A percentile compares a stretch with the other conserved stretches of the same genome.
These are phyloP conservation scores for Ganaspis brasiliensis DNA, from an alignment of 2,888 invertebrate species.

Conservation along the genomic window DNA sequence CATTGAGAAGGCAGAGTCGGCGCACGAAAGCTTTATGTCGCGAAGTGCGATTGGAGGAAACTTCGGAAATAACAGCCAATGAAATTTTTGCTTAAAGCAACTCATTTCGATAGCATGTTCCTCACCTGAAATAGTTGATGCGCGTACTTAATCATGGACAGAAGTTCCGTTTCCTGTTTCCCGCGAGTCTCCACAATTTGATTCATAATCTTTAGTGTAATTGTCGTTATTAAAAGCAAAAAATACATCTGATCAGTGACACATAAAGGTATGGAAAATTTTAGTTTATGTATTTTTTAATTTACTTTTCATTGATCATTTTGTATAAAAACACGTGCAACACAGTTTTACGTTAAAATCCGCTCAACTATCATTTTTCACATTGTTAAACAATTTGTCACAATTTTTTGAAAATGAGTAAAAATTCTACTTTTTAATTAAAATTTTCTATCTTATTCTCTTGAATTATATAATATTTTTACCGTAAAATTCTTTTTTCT, in stretches of 20 bases:
- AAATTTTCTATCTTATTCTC: no score
- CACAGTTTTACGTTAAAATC: no score
- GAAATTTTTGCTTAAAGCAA: not conserved
- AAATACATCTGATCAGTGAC: not conserved
- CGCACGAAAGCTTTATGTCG: not conserved
- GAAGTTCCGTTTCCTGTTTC: conserved; percentile 15
- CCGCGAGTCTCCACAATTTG: not conserved
- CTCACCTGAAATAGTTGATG: conserved; percentile 7
- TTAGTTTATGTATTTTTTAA: no score
- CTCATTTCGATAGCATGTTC: not conserved
- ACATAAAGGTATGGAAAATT: no score
- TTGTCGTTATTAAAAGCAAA: not conserved
- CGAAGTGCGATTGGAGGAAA: conserved; percentile 21
- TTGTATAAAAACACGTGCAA: no score
- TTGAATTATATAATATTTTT: no score
- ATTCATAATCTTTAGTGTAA: not conserved
- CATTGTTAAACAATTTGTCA: no score
- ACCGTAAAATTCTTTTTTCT: no score
- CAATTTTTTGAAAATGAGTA: no score
- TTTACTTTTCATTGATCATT: no score
- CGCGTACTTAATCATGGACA: not conserved
- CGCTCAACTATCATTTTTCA: no score
- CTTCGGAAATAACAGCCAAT: conserved; percentile 5
- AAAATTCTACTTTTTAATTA: no score
- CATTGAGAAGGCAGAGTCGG: not conserved